Conservation (phyloP, 2,797 vertebrate species). For the Clarias fuscus region DNA sequence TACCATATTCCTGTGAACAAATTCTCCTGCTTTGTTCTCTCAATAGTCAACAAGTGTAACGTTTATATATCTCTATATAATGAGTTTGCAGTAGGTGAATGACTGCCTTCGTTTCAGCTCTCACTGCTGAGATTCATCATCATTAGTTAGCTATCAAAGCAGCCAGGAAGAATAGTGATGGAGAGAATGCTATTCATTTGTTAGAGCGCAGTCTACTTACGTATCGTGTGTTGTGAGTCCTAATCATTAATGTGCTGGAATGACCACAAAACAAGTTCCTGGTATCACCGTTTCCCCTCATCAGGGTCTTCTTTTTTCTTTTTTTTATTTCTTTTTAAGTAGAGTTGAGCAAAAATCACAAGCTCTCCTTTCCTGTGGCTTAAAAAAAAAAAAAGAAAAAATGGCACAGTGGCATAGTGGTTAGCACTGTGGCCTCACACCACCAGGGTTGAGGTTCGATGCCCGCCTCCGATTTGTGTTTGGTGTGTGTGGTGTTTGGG, state of each 20-base stretch:
- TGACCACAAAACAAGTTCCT: background rate
- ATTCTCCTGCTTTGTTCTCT: background rate
- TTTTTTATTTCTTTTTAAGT: background rate
- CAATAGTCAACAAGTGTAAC: slow-evolving; percentile 16
- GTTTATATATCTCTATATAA: background rate
- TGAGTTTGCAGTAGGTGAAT: slow-evolving; percentile 28
- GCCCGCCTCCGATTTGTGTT: too few relatives aligned
- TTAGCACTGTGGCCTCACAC: too few relatives aligned
- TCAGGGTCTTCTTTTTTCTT: background rate
- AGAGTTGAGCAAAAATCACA: background rate
- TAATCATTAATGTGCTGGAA: background rate
- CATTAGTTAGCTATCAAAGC: slow-evolving; percentile 26
- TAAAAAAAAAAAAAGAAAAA: too few relatives aligned
- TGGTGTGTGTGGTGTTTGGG: too few relatives aligned
- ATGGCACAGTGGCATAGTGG: too few relatives aligned
- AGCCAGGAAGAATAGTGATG: slow-evolving; percentile 26
- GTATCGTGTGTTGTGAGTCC: background rate
- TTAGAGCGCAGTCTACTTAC: background rate
- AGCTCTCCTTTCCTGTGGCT: background rate
- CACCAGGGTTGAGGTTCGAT: too few relatives aligned
- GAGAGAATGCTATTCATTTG: slow-evolving; percentile 25
- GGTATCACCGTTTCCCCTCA: background rate
- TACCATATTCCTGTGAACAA: background rate
- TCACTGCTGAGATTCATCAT: slow-evolving; percentile 36
- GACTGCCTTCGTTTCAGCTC: slow-evolving; percentile 36